Percentiles rank a stretch among this genome's conserved stretches.
These are phyloP conservation scores for Colostygia pectinataria DNA, from an alignment of 2,888 invertebrate genomes.

Conservation along the genomic window DNA sequence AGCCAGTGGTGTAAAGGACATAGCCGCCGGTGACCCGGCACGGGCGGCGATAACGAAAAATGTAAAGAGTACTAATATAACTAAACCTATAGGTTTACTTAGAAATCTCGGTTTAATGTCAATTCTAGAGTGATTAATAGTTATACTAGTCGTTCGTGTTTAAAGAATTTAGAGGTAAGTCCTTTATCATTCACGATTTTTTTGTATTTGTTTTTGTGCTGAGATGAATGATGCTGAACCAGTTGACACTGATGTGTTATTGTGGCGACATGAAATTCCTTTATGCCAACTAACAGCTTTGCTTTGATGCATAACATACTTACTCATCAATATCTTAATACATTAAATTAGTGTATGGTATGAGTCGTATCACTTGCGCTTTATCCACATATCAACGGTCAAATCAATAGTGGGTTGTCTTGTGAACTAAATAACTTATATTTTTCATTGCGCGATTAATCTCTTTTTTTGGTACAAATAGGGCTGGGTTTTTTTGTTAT, in stretches of 20 bases:
- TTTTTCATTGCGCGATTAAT: background rate
- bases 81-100: conserved; percentile 48
- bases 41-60: conserved; percentile 51
- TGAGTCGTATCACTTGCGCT: conserved; percentile 14
- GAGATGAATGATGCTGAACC: conserved; percentile 3
- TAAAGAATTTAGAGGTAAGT: conserved; percentile 13
- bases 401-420: conserved; percentile 18
- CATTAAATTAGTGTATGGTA: no score
- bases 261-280: background rate
- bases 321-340: background rate
- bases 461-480: background rate
- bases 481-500: no score
- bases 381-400: conserved; percentile 9
- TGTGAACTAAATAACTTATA: background rate
- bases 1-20: conserved; percentile 69
- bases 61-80: conserved; percentile 37
- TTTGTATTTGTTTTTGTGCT: conserved; percentile 22
- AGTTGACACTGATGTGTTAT: conserved; percentile 3
- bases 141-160: conserved; percentile 27
- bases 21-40: conserved; percentile 68
- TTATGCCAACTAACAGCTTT: background rate
- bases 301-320: conserved; percentile 4
- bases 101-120: conserved; percentile 54
- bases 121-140: conserved; percentile 66
- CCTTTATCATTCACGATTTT: conserved; percentile 4